These are phyloP conservation scores for Cetoscarus ocellatus DNA, from an alignment of 2,797 vertebrate species.

Conservation along the genomic window DNA sequence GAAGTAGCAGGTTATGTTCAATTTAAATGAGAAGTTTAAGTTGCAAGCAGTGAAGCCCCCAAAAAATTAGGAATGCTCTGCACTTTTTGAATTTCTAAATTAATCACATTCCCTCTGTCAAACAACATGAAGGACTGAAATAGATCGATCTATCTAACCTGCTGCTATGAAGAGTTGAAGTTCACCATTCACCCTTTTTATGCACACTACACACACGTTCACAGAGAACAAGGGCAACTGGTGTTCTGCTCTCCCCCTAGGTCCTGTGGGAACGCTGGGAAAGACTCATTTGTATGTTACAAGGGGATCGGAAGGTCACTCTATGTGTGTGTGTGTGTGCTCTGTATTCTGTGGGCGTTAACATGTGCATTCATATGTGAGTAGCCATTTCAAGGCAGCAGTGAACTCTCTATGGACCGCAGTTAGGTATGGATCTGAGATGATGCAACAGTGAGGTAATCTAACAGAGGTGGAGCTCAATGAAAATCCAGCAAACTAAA, in stretches of 20 bases:
- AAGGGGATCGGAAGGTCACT: constrained; percentile 53
- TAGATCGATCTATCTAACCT: constrained; percentile 5
- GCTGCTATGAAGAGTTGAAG: constrained; percentile 3
- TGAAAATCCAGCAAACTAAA: constrained; percentile 1
- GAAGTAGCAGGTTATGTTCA: too few relatives aligned
- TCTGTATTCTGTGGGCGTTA: constrained; percentile 31
- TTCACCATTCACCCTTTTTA: constrained; percentile 5
- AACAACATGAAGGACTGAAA: not conserved
- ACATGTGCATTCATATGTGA: constrained; percentile 15
- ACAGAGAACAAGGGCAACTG: constrained; percentile 49
- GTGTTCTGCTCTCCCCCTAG: constrained; percentile 26
- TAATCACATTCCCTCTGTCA: too few relatives aligned
- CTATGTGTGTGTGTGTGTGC: constrained; percentile 15
- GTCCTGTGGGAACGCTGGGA: constrained; percentile 46
- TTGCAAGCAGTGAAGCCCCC: too few relatives aligned
- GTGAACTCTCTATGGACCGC: constrained; percentile 6
- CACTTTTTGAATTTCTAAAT: too few relatives aligned
- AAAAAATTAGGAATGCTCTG: too few relatives aligned
- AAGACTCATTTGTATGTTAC: constrained; percentile 56
- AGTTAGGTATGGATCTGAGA: constrained; percentile 10
- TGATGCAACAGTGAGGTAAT: constrained; percentile 16
- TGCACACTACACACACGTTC: constrained; percentile 6
- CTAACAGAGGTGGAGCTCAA: constrained; percentile 7
- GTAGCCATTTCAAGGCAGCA: constrained; percentile 22
- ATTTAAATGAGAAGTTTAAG: too few relatives aligned